Conservation (phyloP, 2,113 vertebrate species). For the Sturnus vulgaris region DNA sequence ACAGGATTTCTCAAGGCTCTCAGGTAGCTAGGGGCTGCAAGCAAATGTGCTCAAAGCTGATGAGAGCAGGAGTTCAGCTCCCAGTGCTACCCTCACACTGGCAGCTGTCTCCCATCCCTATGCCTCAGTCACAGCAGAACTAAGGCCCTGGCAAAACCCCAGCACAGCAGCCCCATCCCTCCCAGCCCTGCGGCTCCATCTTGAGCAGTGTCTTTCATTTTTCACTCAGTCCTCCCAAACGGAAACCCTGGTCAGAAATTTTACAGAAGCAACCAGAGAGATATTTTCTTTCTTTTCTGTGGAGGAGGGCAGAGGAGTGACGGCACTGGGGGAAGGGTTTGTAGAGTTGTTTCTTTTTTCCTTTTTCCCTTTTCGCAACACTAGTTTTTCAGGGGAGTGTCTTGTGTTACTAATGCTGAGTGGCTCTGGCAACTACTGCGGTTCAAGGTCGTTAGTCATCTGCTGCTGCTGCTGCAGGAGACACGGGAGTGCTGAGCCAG, state of each 20-base stretch:
- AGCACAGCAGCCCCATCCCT: accelerated
- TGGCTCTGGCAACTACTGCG: not conserved
- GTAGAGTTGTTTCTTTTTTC: not conserved
- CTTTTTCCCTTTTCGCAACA: not conserved
- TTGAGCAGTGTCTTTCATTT: not conserved
- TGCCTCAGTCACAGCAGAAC: not conserved
- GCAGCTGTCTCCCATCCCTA: not conserved
- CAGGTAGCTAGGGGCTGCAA: not conserved
- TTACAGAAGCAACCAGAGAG: not conserved
- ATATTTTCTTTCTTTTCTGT: not conserved
- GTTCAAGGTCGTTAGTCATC: constrained; percentile 31
- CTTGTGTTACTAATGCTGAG: constrained; percentile 27
- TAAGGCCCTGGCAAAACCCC: not conserved
- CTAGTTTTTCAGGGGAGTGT: constrained; percentile 41
- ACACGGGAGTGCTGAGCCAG: not conserved
- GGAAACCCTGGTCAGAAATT: not conserved
- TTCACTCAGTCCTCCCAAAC: not conserved
- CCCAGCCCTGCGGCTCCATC: accelerated
- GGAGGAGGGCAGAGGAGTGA: not conserved
- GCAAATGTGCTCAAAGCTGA: accelerated
- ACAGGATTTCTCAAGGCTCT: not conserved
- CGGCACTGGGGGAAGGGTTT: not conserved
- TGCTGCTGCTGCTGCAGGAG: not conserved
- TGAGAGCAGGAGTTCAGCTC: not conserved
- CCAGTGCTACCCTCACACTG: not conserved